Evolutionary conservation across 2,888 invertebrate genomes (phyloP).

Genomic region (Apamea sordens): DNA sequence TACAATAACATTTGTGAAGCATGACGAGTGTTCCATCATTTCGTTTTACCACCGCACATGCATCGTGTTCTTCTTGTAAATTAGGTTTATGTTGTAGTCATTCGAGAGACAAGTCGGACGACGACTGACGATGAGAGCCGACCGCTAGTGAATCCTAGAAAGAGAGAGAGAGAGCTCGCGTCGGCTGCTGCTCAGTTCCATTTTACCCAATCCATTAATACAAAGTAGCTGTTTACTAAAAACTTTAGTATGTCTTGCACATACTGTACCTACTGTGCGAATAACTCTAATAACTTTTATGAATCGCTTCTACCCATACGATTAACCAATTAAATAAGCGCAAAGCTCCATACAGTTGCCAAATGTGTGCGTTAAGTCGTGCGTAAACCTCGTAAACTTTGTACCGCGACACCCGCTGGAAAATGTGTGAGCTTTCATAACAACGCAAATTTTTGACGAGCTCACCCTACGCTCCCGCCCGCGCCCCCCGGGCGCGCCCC

Average conservation of each 20-base stretch:
- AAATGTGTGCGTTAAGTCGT: conserved; percentile 21
- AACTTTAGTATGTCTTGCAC: background rate
- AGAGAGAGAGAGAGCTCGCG: background rate
- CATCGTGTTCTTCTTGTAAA: background rate
- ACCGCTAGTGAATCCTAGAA: background rate
- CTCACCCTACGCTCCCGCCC: background rate
- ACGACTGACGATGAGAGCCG: background rate
- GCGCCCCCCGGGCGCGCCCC: too few species aligned
- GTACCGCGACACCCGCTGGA: conserved; percentile 7
- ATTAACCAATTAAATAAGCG: conserved; percentile 32
- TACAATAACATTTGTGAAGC: background rate
- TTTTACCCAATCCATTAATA: too few species aligned
- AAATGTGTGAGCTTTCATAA: conserved; percentile 37
- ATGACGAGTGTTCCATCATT: too few species aligned
- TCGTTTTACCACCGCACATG: background rate
- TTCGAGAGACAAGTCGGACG: background rate
- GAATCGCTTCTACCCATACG: background rate
- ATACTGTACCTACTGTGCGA: background rate
- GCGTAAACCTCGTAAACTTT: conserved; percentile 36
- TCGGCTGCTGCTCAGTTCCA: too few species aligned
- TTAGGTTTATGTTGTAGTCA: background rate
- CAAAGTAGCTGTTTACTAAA: background rate
- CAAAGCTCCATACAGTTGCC: conserved; percentile 9
- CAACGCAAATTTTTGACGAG: conserved; percentile 39
- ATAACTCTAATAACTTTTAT: conserved; percentile 2